These are phyloP conservation scores for Monodelphis domestica DNA, from an alignment of 2,797 vertebrate species.

Conservation along the genomic window DNA sequence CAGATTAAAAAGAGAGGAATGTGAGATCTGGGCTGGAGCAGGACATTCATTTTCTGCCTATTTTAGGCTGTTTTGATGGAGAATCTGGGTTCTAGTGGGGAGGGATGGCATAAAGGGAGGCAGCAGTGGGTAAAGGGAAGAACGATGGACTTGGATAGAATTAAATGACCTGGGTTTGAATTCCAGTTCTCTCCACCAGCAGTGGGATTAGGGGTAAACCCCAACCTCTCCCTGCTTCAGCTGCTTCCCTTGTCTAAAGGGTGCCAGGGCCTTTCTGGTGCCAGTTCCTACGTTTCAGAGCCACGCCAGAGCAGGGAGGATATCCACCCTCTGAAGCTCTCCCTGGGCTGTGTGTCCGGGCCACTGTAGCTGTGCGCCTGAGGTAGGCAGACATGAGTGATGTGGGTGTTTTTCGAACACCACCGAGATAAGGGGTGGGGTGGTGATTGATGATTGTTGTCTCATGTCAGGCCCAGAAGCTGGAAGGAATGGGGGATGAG, in stretches of 20 bases:
- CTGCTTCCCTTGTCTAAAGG: background rate
- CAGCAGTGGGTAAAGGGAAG: background rate
- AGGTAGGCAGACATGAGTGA: background rate
- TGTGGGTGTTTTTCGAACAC: background rate
- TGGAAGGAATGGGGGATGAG: background rate
- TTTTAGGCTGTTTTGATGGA: background rate
- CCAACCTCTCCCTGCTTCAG: background rate
- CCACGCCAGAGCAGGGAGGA: background rate
- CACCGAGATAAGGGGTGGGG: background rate
- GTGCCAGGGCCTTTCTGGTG: background rate
- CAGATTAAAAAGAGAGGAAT: background rate
- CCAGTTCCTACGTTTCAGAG: background rate
- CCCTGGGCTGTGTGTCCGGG: background rate
- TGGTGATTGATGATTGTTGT: background rate
- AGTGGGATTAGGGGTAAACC: background rate
- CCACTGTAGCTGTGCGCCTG: background rate
- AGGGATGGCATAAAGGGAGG: background rate
- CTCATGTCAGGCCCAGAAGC: background rate
- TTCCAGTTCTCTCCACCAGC: background rate
- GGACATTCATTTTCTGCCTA: background rate
- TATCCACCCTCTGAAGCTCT: background rate
- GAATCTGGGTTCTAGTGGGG: background rate
- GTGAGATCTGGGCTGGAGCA: background rate
- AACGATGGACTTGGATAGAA: background rate
- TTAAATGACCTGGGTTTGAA: background rate